Evolutionary conservation across 2,113 vertebrate species (phyloP).

Genomic region (Montifringilla adamsi): DNA sequence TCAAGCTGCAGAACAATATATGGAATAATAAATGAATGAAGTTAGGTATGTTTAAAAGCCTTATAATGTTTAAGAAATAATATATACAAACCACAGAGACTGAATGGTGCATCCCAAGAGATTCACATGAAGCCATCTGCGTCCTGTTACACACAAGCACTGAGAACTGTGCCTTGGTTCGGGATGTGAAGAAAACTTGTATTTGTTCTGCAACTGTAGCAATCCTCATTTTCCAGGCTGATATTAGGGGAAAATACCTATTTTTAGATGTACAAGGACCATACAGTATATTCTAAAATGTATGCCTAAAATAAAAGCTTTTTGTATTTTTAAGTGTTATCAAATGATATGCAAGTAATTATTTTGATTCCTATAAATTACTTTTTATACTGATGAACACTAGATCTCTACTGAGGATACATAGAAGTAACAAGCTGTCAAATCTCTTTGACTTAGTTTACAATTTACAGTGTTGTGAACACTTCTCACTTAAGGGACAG

Average conservation of each 20-base stretch:
- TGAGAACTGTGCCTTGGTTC: slow-evolving; percentile 56
- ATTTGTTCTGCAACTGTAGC: slow-evolving; percentile 14
- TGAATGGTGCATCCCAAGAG: slow-evolving; percentile 23
- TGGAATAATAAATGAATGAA: background rate
- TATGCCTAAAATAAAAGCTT: background rate
- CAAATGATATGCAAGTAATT: background rate
- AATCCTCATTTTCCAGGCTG: slow-evolving; percentile 70
- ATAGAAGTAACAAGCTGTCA: background rate
- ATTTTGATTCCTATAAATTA: background rate
- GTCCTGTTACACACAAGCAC: slow-evolving; percentile 66
- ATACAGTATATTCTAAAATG: background rate
- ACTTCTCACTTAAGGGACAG: background rate
- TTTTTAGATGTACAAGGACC: background rate
- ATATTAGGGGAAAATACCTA: background rate
- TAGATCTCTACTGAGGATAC: background rate
- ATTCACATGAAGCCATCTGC: slow-evolving; percentile 32
- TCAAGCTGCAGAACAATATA: background rate
- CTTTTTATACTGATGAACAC: background rate
- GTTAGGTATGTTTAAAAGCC: background rate
- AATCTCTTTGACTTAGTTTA: background rate
- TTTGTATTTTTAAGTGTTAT: background rate
- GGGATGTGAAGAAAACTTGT: slow-evolving; percentile 59
- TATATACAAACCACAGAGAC: slow-evolving; percentile 62
- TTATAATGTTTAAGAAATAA: slow-evolving; percentile 1
- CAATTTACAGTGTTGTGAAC: background rate